Evolutionary conservation across 2,113 vertebrate species (phyloP).

Genomic region (Stigmatopora nigra): DNA sequence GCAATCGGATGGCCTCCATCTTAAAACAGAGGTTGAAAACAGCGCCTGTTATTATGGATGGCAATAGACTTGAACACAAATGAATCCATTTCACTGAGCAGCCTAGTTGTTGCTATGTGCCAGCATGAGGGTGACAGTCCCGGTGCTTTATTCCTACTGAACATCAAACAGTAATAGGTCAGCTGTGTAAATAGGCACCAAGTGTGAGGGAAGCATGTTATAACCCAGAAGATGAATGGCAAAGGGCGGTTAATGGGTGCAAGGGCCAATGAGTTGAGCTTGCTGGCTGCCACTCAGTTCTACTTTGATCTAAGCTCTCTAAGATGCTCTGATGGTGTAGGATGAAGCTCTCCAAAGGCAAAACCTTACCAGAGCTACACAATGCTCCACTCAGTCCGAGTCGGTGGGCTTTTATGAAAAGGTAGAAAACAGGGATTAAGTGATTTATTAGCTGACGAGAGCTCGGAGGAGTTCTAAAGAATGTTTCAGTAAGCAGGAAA

Average conservation of each 20-base stretch:
- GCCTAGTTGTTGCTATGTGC: constrained; percentile 32
- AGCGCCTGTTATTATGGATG: constrained; percentile 55
- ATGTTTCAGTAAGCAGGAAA: constrained; percentile 53
- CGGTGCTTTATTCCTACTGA: constrained; percentile 28
- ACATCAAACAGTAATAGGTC: constrained; percentile 62
- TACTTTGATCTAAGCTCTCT: constrained; percentile 54
- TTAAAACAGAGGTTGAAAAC: constrained; percentile 28
- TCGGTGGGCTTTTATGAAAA: constrained; percentile 30
- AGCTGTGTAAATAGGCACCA: constrained; percentile 64
- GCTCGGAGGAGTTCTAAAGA: constrained; percentile 44
- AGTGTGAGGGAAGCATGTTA: constrained; percentile 27
- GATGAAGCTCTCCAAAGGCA: constrained; percentile 38
- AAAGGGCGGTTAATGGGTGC: constrained; percentile 61
- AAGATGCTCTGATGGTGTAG: constrained; percentile 25
- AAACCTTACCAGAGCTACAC: constrained; percentile 41
- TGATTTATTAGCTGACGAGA: constrained; percentile 61
- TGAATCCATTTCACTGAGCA: constrained; percentile 42
- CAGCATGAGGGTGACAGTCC: constrained; percentile 19
- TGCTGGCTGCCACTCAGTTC: constrained; percentile 44
- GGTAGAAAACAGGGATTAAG: constrained; percentile 55
- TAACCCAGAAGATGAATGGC: constrained; percentile 56
- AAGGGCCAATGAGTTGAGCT: constrained; percentile 42
- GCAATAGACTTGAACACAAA: constrained; percentile 58
- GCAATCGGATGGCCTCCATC: constrained; percentile 59
- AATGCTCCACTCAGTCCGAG: constrained; percentile 51